Base-by-base conservation (phyloP, 23 tunicate species). In the Trididemnum miniatum region DNA sequence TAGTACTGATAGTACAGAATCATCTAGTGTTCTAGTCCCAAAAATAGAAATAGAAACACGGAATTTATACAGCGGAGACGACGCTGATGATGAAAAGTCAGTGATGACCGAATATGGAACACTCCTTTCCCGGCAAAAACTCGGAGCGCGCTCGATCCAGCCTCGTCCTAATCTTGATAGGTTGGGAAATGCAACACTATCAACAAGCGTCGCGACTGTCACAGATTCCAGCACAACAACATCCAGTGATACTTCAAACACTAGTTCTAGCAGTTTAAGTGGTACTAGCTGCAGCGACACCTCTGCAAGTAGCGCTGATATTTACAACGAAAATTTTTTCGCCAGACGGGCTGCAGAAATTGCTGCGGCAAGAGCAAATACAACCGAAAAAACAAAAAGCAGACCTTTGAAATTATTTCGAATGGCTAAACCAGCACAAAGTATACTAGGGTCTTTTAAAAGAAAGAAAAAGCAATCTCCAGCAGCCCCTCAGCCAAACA, bases 51-150 rank as follows among this genome's bases (percentile, higher is more conserved):
- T 54, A 0, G 86, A 92, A 18, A 77, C 65, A 15, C 71, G 67
- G 52, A 57, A 80, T 0, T 91, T 78, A 71, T 76, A 63, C 32
- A 74, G 77, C 31, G 98, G 87, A 29, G 88, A 82, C 29, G 98
- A 93, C 65, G 98, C 98, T 76, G 98, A 93, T 77, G 98, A 93
- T 59, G 98, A 93, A 63, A 93, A 88, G 64, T 93, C 98, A 22
- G 72, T 93, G 76, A 52, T 87, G 81, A 82, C 88, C 79, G 97
- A 87, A 29, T 73, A 63, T 63, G 87, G 85, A 44, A 35, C 85
- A 52, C 59, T 57, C 36, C 29, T 82, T 65, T 78, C 89, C 92
- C 88, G 92, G 78, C 80, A 89, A 62, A 79, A 79, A 28, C 5
- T 77, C 18, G 72, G 75, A 32, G 27, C 49, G 33, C 44, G 84